Base-by-base conservation (phyloP, 1,140 invertebrate species). In the Formica exsecta region DNA sequence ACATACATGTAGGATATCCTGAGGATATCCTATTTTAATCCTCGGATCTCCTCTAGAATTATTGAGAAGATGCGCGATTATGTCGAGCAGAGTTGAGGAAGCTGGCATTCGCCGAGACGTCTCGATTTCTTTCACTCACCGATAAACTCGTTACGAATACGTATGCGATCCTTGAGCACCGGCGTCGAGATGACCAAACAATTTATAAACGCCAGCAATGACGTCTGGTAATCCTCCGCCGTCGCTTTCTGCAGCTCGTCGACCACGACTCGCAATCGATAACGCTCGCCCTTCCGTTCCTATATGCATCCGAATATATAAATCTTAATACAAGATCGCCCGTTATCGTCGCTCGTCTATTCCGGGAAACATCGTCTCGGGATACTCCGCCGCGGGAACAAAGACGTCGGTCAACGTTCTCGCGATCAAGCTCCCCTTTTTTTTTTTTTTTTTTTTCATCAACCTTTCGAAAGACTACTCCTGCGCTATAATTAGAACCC, bases 161-260 rank as follows among this genome's bases (percentile, higher is more conserved):
- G 96, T 79, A 98, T 97, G 86, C 98, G 96, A 90, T 99, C 98
- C 85, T 98, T 97, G 64, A 99, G 96, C 22, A 97, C 96, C 19
- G 97, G 97, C 11, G 98, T 98, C n/a, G 98, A 98, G 91, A 99
- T 98, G 92, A 99, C 98, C 92, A 99, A 96, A 94, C 98, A 99
- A 96, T 99, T 99, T 95, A 99, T 97, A 95, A 99, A 99, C 59
- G 98, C 98, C 90, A 99, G 96, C 65, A 99, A 95, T 13, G 98
- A 97, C 6, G 98, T 98, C 95, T 98, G 98, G 95, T 99, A 99
- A 92, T 99, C 98, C 41, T 97, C 95, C 41, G 96, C 96, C 38
- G 97, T 96, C 4, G 98, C 97, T 92, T 96, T 96, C 92, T 97
- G 97, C 89, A 99, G 95, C 95, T 99, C 99, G 79, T 97, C 96